Percentiles rank a stretch among this genome's conserved stretches.
Evolutionary conservation across 37 sponge, comb jelly and placozoan species (phyloP).

Genomic region (Ianthella basta): DNA sequence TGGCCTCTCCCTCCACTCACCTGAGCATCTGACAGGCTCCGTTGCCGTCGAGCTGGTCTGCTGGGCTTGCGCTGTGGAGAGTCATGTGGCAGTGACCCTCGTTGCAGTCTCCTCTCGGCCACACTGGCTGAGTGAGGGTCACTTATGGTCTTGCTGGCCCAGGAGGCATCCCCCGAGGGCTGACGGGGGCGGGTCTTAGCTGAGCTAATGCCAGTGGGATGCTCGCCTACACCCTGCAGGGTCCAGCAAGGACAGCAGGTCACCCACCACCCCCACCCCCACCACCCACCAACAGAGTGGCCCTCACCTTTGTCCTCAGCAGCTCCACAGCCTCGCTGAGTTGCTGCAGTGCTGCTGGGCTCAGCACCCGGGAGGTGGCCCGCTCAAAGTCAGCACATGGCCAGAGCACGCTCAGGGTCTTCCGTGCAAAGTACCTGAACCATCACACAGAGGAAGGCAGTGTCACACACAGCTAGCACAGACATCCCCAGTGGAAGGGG

Average conservation of each 20-base stretch:
- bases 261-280: too few relatives aligned
- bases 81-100: not conserved
- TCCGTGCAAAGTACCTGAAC: constrained; percentile 66
- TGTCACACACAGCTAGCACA: not conserved
- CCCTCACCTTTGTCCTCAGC: constrained; percentile 71
- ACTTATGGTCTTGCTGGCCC: not conserved
- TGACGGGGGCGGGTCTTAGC: constrained; percentile 15
- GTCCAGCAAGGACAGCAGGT: not conserved
- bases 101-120: not conserved
- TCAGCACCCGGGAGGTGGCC: constrained; percentile 31
- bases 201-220: constrained; percentile 51
- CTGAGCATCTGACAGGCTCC: constrained; percentile 17
- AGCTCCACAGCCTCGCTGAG: constrained; percentile 56
- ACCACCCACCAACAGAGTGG: not conserved
- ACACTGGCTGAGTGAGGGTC: not conserved
- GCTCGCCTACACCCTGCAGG: constrained; percentile 78
- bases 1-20: too few relatives aligned
- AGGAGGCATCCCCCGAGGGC: not conserved
- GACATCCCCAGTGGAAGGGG: not conserved
- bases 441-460: not conserved
- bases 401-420: constrained; percentile 47
- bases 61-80: not conserved
- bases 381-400: constrained; percentile 61
- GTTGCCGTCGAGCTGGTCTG: not conserved
- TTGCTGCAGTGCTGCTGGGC: constrained; percentile 10